phyloP scores from a whole-genome alignment of 2,113 vertebrate species.

The Nyctereutes procyonoides region DNA sequence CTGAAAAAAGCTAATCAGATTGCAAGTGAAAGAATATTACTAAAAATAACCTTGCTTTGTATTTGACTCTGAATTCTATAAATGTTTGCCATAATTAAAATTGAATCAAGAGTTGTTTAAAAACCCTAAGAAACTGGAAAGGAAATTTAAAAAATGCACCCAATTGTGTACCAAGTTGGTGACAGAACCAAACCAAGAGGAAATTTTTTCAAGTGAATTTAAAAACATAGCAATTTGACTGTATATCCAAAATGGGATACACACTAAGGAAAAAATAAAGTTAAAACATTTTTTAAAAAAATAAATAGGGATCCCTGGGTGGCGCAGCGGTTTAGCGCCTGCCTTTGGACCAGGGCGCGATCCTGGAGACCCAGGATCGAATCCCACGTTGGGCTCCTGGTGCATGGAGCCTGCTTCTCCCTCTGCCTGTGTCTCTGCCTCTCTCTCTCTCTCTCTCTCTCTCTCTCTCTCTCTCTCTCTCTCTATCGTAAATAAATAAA shows the following conservation, averaged over 20 bases:
- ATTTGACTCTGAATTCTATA: background rate
- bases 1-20: background rate
- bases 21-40: background rate
- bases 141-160: background rate
- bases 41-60: background rate
- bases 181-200: background rate
- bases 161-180: background rate
- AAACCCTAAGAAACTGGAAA: background rate
- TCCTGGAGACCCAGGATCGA: no score
- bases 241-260: background rate
- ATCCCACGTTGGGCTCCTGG: no score
- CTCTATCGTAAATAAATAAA: no score
- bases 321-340: no score
- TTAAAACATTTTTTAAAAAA: background rate
- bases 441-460: no score
- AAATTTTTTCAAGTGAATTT: slow-evolving; percentile 34
- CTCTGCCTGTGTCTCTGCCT: no score
- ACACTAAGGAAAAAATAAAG: background rate
- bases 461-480: no score
- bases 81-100: background rate
- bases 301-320: no score
- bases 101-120: background rate
- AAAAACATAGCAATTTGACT: slow-evolving; percentile 21
- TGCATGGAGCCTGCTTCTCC: no score
- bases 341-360: no score